These are phyloP conservation scores for Neoitamus cyanurus DNA, from an alignment of 2,888 invertebrate species.

Conservation along the genomic window DNA sequence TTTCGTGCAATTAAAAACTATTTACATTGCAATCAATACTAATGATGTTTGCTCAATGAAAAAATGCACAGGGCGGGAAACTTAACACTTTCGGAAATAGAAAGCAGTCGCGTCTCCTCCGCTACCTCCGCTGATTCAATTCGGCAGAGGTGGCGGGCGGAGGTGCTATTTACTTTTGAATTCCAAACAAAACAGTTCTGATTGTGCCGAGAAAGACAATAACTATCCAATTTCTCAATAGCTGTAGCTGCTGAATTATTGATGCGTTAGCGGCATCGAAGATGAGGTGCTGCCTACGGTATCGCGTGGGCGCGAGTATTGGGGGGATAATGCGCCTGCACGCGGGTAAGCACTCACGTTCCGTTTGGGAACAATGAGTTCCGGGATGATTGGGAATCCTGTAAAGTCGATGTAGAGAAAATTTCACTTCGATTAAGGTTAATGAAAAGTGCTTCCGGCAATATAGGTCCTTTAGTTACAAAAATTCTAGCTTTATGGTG, in stretches of 20 bases:
- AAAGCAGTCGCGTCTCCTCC: neutral
- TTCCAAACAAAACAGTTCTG: neutral
- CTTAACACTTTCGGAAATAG: conserved; percentile 17
- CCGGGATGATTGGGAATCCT: neutral
- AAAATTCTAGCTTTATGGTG: no score
- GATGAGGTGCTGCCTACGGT: conserved; percentile 7
- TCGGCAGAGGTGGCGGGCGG: neutral
- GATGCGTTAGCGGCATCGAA: neutral
- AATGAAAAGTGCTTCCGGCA: neutral
- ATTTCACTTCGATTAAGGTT: neutral
- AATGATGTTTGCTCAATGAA: conserved; percentile 26
- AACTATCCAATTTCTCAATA: conserved; percentile 33
- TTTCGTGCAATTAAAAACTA: conserved; percentile 27
- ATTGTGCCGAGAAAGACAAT: conserved; percentile 15
- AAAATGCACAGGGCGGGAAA: neutral
- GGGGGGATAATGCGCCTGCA: neutral
- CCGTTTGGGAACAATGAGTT: neutral
- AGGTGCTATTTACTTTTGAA: conserved; percentile 22
- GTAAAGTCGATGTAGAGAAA: neutral
- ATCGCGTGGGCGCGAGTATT: neutral
- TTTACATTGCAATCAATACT: conserved; percentile 39
- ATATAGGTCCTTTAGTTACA: neutral
- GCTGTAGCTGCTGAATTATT: conserved; percentile 4
- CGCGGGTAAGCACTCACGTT: neutral
- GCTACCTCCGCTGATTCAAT: neutral